A percentile compares a stretch with the other conserved stretches of the same genome.
Evolutionary conservation across 2,797 vertebrate genomes (phyloP).

Genomic region (Enteromius anoplus): DNA sequence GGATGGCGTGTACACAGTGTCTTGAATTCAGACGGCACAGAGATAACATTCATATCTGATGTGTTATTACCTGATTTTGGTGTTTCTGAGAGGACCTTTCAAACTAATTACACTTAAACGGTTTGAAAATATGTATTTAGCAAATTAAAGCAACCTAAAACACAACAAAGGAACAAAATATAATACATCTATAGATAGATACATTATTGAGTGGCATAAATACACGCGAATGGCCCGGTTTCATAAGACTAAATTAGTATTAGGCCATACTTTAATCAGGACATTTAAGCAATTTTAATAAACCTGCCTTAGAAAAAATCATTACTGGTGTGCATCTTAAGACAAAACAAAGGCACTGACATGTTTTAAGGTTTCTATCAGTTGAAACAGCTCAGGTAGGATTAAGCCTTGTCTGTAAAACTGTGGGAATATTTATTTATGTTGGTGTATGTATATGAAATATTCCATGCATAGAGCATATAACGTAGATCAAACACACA

Average conservation of each 20-base stretch:
- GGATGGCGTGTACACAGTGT: constrained; percentile 24
- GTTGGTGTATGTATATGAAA: neutral
- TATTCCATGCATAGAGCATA: neutral
- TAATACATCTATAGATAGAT: neutral
- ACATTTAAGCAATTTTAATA: no score
- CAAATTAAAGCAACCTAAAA: neutral
- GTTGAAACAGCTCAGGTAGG: no score
- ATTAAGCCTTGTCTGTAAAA: no score
- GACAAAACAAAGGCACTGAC: no score
- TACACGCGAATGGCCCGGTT: no score
- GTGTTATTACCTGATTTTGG: neutral
- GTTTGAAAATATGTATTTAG: neutral
- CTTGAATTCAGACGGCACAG: constrained; percentile 14
- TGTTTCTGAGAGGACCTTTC: neutral
- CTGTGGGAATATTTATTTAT: neutral
- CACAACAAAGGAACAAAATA: neutral
- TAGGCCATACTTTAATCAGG: no score
- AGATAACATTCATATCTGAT: constrained; percentile 42
- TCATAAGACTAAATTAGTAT: no score
- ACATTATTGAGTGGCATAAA: neutral
- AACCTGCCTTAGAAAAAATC: no score
- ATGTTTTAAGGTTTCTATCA: no score
- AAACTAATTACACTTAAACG: neutral
- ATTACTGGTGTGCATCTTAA: no score
- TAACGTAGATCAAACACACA: neutral